phyloP scores from a whole-genome alignment of 2,888 invertebrate genomes.

The Drosophila glabriapex region DNA sequence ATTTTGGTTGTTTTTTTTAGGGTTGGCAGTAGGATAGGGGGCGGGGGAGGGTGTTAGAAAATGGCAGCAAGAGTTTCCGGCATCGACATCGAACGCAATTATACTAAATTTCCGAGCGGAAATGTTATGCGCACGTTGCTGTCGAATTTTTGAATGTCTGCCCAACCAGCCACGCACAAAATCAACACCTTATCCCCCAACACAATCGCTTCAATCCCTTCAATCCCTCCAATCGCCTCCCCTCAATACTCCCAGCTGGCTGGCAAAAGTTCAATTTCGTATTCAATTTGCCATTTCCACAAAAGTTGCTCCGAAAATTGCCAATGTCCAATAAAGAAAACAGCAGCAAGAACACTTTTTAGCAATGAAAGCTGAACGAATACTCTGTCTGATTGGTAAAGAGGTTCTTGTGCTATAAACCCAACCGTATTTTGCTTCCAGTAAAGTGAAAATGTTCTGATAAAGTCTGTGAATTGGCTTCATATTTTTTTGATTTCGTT shows the following conservation, averaged over 20 bases:
- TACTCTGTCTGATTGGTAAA: background rate
- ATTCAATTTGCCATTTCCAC: conserved; percentile 78
- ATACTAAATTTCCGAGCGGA: conserved; percentile 72
- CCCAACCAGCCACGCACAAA: background rate
- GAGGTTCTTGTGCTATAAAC: background rate
- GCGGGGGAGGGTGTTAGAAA: background rate
- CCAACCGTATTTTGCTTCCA: background rate
- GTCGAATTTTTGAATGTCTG: conserved; percentile 43
- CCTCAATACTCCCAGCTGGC: conserved; percentile 8
- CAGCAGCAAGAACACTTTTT: background rate
- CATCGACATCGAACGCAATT: conserved; percentile 73
- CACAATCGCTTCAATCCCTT: background rate
- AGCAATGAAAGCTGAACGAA: background rate
- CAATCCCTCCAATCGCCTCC: background rate
- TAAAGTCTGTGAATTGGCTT: background rate
- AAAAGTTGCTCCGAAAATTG: conserved; percentile 47
- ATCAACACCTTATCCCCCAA: background rate
- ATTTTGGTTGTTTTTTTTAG: conserved; percentile 2
- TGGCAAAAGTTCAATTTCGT: conserved; percentile 77
- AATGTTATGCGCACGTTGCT: conserved; percentile 56
- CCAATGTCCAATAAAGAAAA: conserved; percentile 22
- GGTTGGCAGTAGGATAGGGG: accelerated
- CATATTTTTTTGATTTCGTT: background rate
- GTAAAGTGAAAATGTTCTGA: background rate
- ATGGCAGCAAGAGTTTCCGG: conserved; percentile 64